phyloP scores from a whole-genome alignment of 2,888 invertebrate species.

The Drosophila paracracens region DNA sequence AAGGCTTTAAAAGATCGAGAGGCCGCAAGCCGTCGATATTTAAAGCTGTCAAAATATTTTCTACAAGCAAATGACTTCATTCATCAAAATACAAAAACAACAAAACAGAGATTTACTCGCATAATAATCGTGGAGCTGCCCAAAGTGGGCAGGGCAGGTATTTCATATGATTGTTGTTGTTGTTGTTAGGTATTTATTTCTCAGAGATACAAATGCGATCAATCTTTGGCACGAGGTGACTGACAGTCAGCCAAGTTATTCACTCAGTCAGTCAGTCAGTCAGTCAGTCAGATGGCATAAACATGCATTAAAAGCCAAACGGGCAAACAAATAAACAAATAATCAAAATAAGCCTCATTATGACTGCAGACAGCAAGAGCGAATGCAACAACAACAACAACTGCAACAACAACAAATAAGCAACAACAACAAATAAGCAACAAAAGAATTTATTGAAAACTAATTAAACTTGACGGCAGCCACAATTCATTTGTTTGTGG shows the following conservation, averaged over 20 bases:
- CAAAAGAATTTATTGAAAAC: constrained; percentile 67
- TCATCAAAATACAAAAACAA: constrained; percentile 50
- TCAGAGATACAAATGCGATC: constrained; percentile 46
- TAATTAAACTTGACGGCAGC: constrained; percentile 78
- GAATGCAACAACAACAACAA: constrained; percentile 18
- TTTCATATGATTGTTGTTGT: constrained; percentile 22
- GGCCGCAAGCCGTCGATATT: constrained; percentile 62
- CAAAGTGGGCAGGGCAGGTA: constrained; percentile 65
- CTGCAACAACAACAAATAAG: constrained; percentile 18
- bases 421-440: constrained; percentile 21
- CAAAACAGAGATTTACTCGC: neutral
- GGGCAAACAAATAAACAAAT: constrained; percentile 68
- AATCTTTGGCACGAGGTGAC: constrained; percentile 58
- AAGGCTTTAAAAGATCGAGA: constrained; percentile 9
- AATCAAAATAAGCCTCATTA: constrained; percentile 78
- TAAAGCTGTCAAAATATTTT: constrained; percentile 82
- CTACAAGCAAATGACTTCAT: constrained; percentile 81
- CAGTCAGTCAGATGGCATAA: constrained; percentile 48
- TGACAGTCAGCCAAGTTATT: constrained; percentile 38
- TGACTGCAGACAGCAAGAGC: constrained; percentile 53
- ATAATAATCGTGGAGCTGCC: constrained; percentile 40
- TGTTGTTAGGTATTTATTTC: neutral
- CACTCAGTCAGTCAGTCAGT: constrained; percentile 32
- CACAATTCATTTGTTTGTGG: constrained; percentile 67
- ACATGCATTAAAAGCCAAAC: constrained; percentile 70